Evolutionary conservation across 2,888 invertebrate genomes (phyloP), one percentile per base, ranked within the genome.

Genomic region (Oxystoma pomonae): DNA sequence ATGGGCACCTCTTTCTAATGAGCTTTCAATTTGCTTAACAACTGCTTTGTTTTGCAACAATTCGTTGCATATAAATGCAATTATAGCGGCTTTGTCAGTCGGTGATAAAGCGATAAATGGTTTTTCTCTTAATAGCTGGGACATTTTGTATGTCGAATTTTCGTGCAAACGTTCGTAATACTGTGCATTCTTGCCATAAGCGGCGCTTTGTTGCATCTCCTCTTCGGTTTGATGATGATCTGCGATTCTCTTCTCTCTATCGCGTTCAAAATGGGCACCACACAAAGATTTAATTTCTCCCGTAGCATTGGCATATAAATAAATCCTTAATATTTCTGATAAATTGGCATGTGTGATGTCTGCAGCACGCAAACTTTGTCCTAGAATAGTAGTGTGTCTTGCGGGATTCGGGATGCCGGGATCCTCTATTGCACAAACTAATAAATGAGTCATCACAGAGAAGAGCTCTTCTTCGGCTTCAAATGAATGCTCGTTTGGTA

Each of bases 51-150:
- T 96, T 81, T 95, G 93, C 55, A 98, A 84, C 71, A 98, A 84
- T 79, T 98, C 97, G 80, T 98, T 94, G 82, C 97, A 97, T 20
- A 98, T 85, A 82, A 92, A 96, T 1, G 94, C 92, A 57, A 98
- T 81, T 74, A 97, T 92, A 68, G 91, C 88, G 0, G 95, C 90
- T 78, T 98, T 98, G 70, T 90, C 87, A 0, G 92, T 91, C 1
- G 96, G 88, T 76, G 88, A 90, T 1, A 98, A 82, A 0, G 95
- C 89, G 63, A 94, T 86, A 82, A 94, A 96, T 0, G 96, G 93
- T 69, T 90, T 90, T 77, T 90, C 90, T 67, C 90, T 88, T 16
- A 97, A 84, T 71, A 90, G 86, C 71, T 91, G 90, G 2, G 92
- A 90, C 74, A 93, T 83, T 74, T 89, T 90, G 83, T 90, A 93